These are phyloP conservation scores for Tenthredo scrophulariae DNA, from an alignment of 2,888 invertebrate genomes.

Conservation along the genomic window DNA sequence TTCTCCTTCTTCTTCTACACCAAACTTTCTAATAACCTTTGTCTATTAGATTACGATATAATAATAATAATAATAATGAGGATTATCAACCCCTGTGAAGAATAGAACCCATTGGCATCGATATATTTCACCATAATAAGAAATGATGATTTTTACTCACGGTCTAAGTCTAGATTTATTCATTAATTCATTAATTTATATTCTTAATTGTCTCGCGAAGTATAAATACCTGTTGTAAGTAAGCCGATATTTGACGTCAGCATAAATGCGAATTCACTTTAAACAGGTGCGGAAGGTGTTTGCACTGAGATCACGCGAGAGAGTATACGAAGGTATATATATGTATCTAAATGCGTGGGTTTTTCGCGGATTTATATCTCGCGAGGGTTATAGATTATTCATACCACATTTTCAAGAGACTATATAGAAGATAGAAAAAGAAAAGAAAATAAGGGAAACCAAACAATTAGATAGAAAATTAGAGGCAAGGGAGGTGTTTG, in stretches of 20 bases:
- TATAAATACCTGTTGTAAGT: not conserved
- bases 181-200: not conserved
- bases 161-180: not conserved
- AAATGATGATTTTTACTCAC: no score
- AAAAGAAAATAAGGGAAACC: no score
- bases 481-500: no score
- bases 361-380: not conserved
- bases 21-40: not conserved
- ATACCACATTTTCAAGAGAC: no score
- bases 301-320: constrained; percentile 17
- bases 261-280: constrained; percentile 2
- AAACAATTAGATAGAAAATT: not conserved
- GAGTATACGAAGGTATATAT: not conserved
- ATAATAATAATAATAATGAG: not conserved
- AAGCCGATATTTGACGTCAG: constrained; percentile 13
- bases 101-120: no score
- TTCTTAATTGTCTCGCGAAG: not conserved
- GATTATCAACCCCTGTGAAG: no score
- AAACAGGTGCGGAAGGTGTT: constrained; percentile 33
- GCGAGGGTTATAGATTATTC: not conserved
- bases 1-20: not conserved
- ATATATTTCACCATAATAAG: no score
- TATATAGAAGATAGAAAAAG: no score
- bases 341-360: not conserved
- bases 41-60: not conserved